A percentile compares a stretch with the other conserved stretches of the same genome.
Conservation (phyloP, 2,113 vertebrate species). For the Laticauda colubrina region DNA sequence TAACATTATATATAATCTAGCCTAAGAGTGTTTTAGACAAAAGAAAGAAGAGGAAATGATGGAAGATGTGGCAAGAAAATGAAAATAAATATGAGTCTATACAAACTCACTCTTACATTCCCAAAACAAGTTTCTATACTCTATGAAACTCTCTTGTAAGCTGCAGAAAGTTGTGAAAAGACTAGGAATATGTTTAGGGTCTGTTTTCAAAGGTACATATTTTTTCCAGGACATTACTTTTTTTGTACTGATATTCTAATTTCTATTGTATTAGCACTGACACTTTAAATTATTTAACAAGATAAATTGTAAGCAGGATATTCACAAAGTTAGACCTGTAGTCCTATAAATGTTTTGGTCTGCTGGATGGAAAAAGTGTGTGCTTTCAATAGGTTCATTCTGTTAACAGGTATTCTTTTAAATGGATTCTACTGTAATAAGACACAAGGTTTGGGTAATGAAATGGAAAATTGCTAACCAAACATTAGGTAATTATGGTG, state of each 20-base stretch:
- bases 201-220: constrained; percentile 15
- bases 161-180: neutral
- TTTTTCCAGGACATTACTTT: constrained; percentile 21
- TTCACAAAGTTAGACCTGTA: constrained; percentile 42
- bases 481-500: constrained; percentile 52
- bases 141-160: neutral
- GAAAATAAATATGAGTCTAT: neutral
- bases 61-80: neutral
- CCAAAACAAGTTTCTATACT: neutral
- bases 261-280: constrained; percentile 26
- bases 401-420: constrained; percentile 63
- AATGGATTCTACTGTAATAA: constrained; percentile 53
- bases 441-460: constrained; percentile 61
- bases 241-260: constrained; percentile 21
- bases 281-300: constrained; percentile 13
- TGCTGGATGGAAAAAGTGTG: constrained; percentile 56
- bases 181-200: constrained; percentile 28
- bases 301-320: neutral
- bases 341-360: constrained; percentile 55
- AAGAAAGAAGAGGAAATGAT: neutral
- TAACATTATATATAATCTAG: neutral
- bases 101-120: neutral
- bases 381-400: constrained; percentile 50
- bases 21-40: neutral
- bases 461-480: constrained; percentile 64